phyloP scores from a whole-genome alignment of 1,140 invertebrate species.

The Meloidogyne floridensis region DNA sequence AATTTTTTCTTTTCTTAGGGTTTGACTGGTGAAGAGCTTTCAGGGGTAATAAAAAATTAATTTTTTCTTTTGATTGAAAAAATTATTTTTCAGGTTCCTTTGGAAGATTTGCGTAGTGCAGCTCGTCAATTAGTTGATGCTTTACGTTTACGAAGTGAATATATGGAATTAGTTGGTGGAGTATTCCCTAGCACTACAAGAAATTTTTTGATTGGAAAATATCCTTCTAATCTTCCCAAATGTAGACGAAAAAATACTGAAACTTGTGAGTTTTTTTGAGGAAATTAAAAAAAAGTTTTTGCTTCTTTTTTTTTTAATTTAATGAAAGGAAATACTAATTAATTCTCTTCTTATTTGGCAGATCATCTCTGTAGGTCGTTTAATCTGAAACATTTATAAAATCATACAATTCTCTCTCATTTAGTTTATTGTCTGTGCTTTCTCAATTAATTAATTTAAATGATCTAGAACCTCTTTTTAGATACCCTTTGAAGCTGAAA shows the following conservation, averaged over 20 bases:
- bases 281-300: neutral
- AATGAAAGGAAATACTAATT: neutral
- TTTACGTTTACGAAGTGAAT: slow-evolving; percentile 54
- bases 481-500: neutral
- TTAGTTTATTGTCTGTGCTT: slow-evolving; percentile 1
- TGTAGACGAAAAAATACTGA: slow-evolving; percentile 62
- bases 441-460: neutral
- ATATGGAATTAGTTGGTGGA: slow-evolving; percentile 62
- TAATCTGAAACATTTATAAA: neutral
- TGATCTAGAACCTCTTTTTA: neutral
- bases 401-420: neutral
- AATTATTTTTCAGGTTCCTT: slow-evolving; percentile 56
- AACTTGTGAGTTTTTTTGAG: slow-evolving; percentile 50
- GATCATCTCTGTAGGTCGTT: slow-evolving; percentile 3
- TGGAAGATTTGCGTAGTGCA: slow-evolving; percentile 60
- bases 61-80: neutral
- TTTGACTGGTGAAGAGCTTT: slow-evolving; percentile 64
- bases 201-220: slow-evolving; percentile 57
- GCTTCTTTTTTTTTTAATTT: neutral
- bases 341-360: neutral
- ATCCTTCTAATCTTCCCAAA: slow-evolving; percentile 62
- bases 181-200: slow-evolving; percentile 60
- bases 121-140: slow-evolving; percentile 56
- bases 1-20: slow-evolving; percentile 12
- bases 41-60: slow-evolving; percentile 47